These are phyloP conservation scores for Aepyceros melampus DNA, from an alignment of 2,113 vertebrate genomes.

Conservation along the genomic window DNA sequence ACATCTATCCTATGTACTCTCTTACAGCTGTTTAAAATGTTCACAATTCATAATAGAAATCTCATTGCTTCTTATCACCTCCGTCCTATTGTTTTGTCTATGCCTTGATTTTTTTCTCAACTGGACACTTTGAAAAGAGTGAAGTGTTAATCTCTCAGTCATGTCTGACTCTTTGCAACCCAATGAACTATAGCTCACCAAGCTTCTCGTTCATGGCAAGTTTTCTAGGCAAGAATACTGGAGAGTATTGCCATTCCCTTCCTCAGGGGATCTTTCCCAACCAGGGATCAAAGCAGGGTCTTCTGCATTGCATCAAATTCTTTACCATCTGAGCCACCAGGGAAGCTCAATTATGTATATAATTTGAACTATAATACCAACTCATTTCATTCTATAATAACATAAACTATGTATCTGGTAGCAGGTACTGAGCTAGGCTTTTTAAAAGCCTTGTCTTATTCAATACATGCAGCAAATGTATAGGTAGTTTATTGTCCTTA, in stretches of 20 bases:
- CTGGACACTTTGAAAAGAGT: background rate
- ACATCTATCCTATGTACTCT: background rate
- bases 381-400: background rate
- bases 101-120: background rate
- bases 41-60: background rate
- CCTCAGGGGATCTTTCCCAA: background rate
- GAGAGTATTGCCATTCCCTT: background rate
- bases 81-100: rapidly evolving
- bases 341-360: background rate
- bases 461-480: background rate
- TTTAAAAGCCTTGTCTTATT: background rate
- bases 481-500: background rate
- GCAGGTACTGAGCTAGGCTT: background rate
- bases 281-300: background rate
- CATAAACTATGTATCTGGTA: background rate
- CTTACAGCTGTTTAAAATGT: background rate
- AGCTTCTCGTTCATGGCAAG: background rate
- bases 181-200: background rate
- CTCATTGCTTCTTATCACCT: background rate
- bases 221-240: background rate
- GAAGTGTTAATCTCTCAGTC: background rate
- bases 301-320: background rate
- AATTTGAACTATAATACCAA: background rate
- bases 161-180: background rate
- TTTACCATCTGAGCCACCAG: background rate